These are phyloP conservation scores for Calyptomena viridis DNA, from an alignment of 2,113 vertebrate species.

Conservation along the genomic window DNA sequence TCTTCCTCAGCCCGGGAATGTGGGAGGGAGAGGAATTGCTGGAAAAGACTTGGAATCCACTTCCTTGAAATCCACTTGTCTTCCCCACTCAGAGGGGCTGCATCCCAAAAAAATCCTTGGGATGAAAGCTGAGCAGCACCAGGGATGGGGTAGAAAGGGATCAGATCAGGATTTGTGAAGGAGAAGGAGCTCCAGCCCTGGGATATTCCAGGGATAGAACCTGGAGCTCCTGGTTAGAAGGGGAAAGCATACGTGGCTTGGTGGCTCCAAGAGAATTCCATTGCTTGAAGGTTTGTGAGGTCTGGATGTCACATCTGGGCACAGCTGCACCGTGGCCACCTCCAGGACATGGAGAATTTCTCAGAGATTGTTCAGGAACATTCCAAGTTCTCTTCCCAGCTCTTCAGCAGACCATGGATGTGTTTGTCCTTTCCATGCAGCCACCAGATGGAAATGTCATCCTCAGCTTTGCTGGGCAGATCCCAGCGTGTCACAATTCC, in stretches of 20 bases:
- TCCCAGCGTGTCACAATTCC: background rate
- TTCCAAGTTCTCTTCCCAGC: background rate
- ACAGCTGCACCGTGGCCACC: background rate
- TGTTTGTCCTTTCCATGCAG: too few relatives aligned
- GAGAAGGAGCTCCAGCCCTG: background rate
- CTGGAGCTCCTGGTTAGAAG: background rate
- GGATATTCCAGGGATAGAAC: background rate
- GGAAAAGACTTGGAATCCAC: background rate
- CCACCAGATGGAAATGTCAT: background rate
- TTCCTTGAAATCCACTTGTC: background rate
- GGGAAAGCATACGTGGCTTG: fast-evolving
- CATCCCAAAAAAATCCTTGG: background rate
- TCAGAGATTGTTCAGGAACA: background rate
- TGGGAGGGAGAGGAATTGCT: background rate
- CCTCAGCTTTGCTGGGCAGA: background rate
- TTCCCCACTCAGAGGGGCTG: background rate
- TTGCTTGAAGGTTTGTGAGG: background rate
- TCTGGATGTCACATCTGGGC: background rate
- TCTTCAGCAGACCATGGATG: fast-evolving
- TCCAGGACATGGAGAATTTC: background rate
- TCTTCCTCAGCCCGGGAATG: background rate
- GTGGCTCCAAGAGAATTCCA: background rate
- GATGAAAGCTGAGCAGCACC: background rate
- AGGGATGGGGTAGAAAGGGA: background rate
- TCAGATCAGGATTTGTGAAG: background rate